phyloP scores from a whole-genome alignment of 2,797 vertebrate genomes.

The Hafferia zeledoni region DNA sequence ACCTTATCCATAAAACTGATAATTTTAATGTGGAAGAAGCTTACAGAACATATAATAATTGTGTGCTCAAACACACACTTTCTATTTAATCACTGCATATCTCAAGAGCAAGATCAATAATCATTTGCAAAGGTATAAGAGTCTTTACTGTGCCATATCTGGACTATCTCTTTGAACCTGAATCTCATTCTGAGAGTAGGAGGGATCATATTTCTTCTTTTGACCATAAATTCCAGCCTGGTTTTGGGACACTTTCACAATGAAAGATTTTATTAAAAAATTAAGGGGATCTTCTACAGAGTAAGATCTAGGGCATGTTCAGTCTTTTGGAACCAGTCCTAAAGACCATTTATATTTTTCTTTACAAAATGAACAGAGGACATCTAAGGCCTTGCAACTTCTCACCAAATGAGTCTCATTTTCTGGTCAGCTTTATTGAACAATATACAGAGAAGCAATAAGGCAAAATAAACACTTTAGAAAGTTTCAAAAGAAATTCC shows the following conservation, averaged over 20 bases:
- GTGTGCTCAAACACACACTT: neutral
- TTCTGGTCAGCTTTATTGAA: neutral
- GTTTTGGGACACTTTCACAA: neutral
- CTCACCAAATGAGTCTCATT: neutral
- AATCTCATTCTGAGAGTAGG: neutral
- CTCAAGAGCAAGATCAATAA: neutral
- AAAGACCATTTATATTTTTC: neutral
- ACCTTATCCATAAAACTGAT: neutral
- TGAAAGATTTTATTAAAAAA: neutral
- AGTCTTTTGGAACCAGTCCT: neutral
- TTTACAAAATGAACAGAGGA: neutral
- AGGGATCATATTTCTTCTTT: neutral
- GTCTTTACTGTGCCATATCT: neutral
- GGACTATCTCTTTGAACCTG: neutral
- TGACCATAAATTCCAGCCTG: neutral
- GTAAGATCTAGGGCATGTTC: neutral
- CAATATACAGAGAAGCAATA: neutral
- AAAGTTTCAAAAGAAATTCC: neutral
- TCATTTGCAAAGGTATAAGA: neutral
- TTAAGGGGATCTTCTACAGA: neutral
- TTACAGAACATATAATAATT: neutral
- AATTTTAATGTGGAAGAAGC: neutral
- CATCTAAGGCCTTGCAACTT: neutral
- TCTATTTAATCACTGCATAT: neutral
- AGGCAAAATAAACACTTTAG: neutral